A percentile compares a stretch with the other conserved stretches of the same genome.
These are phyloP conservation scores for Callosobruchus maculatus DNA, from an alignment of 2,888 invertebrate genomes.

Conservation along the genomic window DNA sequence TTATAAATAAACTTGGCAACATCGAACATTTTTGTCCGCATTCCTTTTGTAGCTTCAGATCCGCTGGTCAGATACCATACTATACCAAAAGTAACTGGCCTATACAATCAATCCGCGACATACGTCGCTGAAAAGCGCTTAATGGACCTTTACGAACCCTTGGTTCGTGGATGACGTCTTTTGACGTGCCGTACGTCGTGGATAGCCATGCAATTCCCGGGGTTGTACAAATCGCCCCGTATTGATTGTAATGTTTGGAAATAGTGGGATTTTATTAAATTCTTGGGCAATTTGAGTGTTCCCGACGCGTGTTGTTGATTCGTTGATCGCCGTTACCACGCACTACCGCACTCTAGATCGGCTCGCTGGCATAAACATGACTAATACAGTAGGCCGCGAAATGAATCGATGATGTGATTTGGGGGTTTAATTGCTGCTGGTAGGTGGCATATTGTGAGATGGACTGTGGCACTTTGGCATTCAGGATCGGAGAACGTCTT, in stretches of 20 bases:
- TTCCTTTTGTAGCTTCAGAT: too few relatives aligned
- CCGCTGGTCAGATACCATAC: too few relatives aligned
- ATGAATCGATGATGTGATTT: slow-evolving; percentile 3
- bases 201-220: slow-evolving; percentile 27
- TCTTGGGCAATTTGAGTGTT: slow-evolving; percentile 19
- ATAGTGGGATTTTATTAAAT: slow-evolving; percentile 15
- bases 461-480: not conserved
- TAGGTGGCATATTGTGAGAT: not conserved
- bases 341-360: not conserved
- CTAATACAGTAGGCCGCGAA: not conserved
- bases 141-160: not conserved
- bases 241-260: slow-evolving; percentile 34
- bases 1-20: too few relatives aligned
- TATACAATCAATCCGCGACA: not conserved
- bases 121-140: not conserved
- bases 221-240: slow-evolving; percentile 29
- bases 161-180: not conserved
- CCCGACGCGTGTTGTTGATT: slow-evolving; percentile 22
- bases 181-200: slow-evolving; percentile 13
- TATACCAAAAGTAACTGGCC: not conserved
- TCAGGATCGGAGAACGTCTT: not conserved
- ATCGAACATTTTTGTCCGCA: too few relatives aligned
- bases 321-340: slow-evolving; percentile 32
- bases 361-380: not conserved
- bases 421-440: not conserved